Evolutionary conservation across 2,888 invertebrate genomes (phyloP), one percentile per base, ranked within the genome.

Genomic region (Hesperia comma): DNA sequence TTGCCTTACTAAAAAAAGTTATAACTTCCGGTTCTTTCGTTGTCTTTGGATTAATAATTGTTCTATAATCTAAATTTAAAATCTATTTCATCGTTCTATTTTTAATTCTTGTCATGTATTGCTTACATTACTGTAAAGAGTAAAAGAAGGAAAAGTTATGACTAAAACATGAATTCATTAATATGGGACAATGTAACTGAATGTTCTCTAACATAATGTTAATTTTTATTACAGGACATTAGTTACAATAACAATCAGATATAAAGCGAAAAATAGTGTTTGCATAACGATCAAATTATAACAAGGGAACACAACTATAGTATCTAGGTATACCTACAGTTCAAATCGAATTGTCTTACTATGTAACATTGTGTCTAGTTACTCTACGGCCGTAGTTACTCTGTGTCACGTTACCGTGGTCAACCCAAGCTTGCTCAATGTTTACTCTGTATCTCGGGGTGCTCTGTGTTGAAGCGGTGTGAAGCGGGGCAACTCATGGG

Each of bases 391-490:
- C 41, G 21, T 32, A 26, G 21, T 41, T 58, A 58, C 58, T 46
- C n/a, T 51, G 37, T 61, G 51, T 58, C 4, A 15, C 8, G 40
- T 43, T 26, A 43, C 43, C 37, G 53, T 19, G 57, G 21, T 40
- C 19, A 21, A 19, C 15, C 19, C 33, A 84, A 83, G 83, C 83
- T 81, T 80, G 82, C 76, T 79, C 69, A 72, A 75, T 73, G 70
- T 63, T 74, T 71, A 75, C 74, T 74, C 70, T 71, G 79, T 55
- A 69, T 61, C 69, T 63, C 60, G 58, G 69, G 70, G 87, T 88
- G 88, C 84, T 82, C 68, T 72, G 81, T 80, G 82, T 75, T 69
- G 69, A 86, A 86, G 87, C 87, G 71, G 83, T 82, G 83, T 74
- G 40, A 71, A 73, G 74, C 76, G 74, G 49, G 75, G n/a, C 54